Evolutionary conservation across 2,113 vertebrate genomes (phyloP), one percentile per base, ranked within the genome.

Genomic region (Hylia prasina): DNA sequence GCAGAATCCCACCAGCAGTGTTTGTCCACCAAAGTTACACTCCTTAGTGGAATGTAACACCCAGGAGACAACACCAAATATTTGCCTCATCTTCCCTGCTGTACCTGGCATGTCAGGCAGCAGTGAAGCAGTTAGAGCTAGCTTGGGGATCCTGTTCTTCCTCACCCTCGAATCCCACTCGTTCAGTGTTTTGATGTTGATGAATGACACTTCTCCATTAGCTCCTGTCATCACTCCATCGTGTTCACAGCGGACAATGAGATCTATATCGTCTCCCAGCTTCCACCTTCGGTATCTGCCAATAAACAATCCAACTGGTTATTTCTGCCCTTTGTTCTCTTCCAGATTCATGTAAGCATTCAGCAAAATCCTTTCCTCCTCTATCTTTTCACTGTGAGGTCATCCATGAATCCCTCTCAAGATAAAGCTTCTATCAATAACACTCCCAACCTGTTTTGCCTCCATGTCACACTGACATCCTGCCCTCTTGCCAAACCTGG

Each of bases 91-190:
- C 39, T 90, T 78, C 39, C 90, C 83, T 88, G 94, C 90, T 94
- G 73, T 89, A 94, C 80, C 94, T 94, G 93, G 58, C 37, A 40
- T 0, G 12, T 84, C 93, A 96, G 89, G 87, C 79, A 96, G 90
- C 90, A 97, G 87, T 63, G 87, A 86, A 86, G 91, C 68, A 89
- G 33, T 80, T 82, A 95, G 72, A 95, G 71, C 63, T 91, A 93
- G 79, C 64, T 94, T 87, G 94, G 82, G 72, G 77, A 76, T 75
- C 79, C 51, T 5, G 2, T 10, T 94, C 85, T 87, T 71, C 81
- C 98, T 98, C 96, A 99, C 99, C 98, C 99, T 98, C 58, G 99
- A 99, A 96, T 99, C 99, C 99, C 99, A 99, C 95, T 99, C 99
- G 21, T 99, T 99, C 60, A 99, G 98, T 3, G 99, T 99, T 98